These are phyloP conservation scores for Thaumatotibia leucotreta DNA, from an alignment of 1,140 invertebrate species.

Conservation along the genomic window DNA sequence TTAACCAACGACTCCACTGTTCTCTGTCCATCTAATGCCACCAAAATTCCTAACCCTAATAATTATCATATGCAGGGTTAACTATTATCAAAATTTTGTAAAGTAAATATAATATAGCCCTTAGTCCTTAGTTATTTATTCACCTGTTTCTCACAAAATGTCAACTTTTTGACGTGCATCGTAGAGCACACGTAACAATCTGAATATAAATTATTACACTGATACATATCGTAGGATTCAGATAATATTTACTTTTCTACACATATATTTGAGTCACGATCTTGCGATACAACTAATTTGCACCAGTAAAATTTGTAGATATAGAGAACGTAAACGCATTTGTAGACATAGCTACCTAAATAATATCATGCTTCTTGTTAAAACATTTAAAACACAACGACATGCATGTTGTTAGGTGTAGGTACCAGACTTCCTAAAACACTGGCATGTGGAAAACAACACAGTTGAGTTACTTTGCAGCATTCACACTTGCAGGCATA, in stretches of 20 bases:
- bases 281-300: background rate
- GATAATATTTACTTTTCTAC: background rate
- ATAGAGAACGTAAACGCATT: background rate
- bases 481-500: slow-evolving; percentile 32
- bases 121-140: too few species aligned
- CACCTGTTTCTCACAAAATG: background rate
- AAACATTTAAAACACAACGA: background rate
- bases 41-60: too few species aligned
- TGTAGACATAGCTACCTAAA: background rate
- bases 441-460: slow-evolving; percentile 16
- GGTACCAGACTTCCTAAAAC: background rate
- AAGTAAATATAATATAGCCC: too few species aligned
- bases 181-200: too few species aligned
- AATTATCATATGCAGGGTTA: too few species aligned
- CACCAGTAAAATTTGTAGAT: background rate
- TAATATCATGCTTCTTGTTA: background rate
- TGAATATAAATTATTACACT: too few species aligned
- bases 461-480: slow-evolving; percentile 10
- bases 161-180: background rate
- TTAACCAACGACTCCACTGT: too few species aligned
- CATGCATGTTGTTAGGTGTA: slow-evolving; percentile 16
- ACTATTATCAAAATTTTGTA: too few species aligned
- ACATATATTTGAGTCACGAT: background rate
- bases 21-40: too few species aligned
- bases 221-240: background rate